Percentiles rank a stretch among this genome's conserved stretches.
Evolutionary conservation across 37 sponge, comb jelly and placozoan genomes (phyloP).

Genomic region (Tethya wilhelma): DNA sequence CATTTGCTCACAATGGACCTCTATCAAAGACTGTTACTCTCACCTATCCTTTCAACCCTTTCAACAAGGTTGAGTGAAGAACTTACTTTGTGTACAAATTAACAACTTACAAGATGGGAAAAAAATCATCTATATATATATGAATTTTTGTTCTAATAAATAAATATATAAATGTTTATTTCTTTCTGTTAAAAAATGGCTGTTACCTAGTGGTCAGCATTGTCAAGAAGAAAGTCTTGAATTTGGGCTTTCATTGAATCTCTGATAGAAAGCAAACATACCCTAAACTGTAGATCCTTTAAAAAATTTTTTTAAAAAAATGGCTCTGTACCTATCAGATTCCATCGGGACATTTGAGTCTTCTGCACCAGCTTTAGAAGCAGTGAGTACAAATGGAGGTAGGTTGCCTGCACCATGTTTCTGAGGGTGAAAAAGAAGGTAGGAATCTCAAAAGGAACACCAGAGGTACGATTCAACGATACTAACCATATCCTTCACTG

Average conservation of each 20-base stretch:
- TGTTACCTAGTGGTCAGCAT: not conserved
- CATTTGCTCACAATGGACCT: conserved; percentile 37
- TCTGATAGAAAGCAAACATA: not conserved
- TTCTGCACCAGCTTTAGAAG: too few relatives aligned
- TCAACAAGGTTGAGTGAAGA: conserved; percentile 33
- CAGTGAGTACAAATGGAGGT: conserved; percentile 3
- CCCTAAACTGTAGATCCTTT: not conserved
- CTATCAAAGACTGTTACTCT: conserved; percentile 71
- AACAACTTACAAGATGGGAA: not conserved
- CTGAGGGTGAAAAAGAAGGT: too few relatives aligned
- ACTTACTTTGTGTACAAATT: too few relatives aligned
- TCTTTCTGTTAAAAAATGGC: too few relatives aligned
- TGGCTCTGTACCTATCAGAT: not conserved
- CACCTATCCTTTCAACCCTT: conserved; percentile 71
- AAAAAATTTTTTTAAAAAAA: not conserved
- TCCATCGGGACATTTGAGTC: not conserved
- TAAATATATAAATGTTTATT: too few relatives aligned
- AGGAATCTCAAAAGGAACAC: too few relatives aligned
- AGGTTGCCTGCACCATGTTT: not conserved
- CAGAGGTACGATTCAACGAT: not conserved
- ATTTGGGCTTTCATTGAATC: not conserved
- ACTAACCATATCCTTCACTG: conserved; percentile 71
- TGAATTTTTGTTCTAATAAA: not conserved
- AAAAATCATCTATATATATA: not conserved
- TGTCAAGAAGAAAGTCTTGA: conserved; percentile 1